A percentile compares a stretch with the other conserved stretches of the same genome.
Evolutionary conservation across 2,797 vertebrate species (phyloP).

Genomic region (Spea hammondii): DNA sequence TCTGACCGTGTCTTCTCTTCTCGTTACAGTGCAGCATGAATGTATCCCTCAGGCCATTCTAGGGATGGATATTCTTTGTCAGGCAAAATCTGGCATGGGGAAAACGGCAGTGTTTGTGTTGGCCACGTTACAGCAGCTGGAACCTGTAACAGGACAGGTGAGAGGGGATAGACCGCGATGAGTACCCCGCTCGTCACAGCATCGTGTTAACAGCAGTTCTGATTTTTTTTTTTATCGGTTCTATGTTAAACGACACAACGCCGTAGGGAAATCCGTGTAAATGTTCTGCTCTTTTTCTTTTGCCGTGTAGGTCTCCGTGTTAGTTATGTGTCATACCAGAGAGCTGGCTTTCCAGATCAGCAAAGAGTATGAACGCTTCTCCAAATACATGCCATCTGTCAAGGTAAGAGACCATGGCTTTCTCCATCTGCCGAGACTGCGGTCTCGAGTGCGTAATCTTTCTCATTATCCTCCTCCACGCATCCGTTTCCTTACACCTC

Average conservation of each 20-base stretch:
- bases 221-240: too few relatives aligned
- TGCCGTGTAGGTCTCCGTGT: slow-evolving; percentile 71
- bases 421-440: too few relatives aligned
- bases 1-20: background rate
- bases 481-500: background rate
- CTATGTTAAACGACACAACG: too few relatives aligned
- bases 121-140: slow-evolving; percentile 78
- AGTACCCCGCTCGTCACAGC: too few relatives aligned
- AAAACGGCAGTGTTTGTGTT: slow-evolving; percentile 82
- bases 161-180: background rate
- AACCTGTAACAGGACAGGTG: slow-evolving; percentile 80
- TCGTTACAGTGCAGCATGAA: slow-evolving; percentile 75
- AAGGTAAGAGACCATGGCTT: slow-evolving; percentile 64
- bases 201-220: too few relatives aligned
- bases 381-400: slow-evolving; percentile 79
- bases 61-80: slow-evolving; percentile 81
- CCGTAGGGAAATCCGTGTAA: too few relatives aligned
- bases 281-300: background rate
- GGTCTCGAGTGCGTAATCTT: too few relatives aligned
- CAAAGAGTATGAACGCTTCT: slow-evolving; percentile 81
- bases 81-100: slow-evolving; percentile 83
- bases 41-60: slow-evolving; percentile 82
- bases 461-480: too few relatives aligned
- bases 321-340: slow-evolving; percentile 81
- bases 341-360: slow-evolving; percentile 83